phyloP scores from a whole-genome alignment of 2,797 vertebrate species.

The Etheostoma nigrum region DNA sequence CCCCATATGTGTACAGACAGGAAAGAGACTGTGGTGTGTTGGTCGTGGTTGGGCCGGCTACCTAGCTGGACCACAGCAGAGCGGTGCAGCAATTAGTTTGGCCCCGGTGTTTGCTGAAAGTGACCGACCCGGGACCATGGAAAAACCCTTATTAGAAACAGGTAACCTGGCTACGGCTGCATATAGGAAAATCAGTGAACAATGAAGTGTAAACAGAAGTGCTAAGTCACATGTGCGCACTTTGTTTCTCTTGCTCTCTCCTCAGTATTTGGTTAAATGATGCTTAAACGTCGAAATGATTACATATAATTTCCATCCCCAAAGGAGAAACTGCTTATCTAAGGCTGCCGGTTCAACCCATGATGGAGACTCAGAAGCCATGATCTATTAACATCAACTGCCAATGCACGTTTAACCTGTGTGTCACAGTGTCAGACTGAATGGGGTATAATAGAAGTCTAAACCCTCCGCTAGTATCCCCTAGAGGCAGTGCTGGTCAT shows the following conservation, averaged over 20 bases:
- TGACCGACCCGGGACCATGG: neutral
- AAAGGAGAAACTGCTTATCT: constrained; percentile 8
- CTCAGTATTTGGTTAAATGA: constrained; percentile 5
- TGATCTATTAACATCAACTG: constrained; percentile 14
- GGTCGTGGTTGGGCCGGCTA: neutral
- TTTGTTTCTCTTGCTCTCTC: constrained; percentile 4
- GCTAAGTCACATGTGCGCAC: neutral
- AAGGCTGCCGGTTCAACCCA: constrained; percentile 8
- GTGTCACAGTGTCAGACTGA: neutral
- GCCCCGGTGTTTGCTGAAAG: neutral
- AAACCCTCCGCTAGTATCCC: neutral
- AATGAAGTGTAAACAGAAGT: constrained; percentile 4
- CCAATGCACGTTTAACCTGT: neutral
- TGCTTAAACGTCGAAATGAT: constrained; percentile 11
- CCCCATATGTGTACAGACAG: neutral
- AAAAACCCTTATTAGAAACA: neutral
- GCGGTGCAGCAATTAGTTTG: neutral
- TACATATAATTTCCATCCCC: constrained; percentile 9
- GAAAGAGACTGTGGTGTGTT: too few species aligned
- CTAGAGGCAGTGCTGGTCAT: neutral
- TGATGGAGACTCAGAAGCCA: neutral
- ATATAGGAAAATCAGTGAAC: neutral
- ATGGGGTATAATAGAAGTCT: neutral
- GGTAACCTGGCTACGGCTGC: neutral
- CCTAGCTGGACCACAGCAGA: neutral